phyloP scores from a whole-genome alignment of 2,113 vertebrate species.

The Cyanocitta stelleri region DNA sequence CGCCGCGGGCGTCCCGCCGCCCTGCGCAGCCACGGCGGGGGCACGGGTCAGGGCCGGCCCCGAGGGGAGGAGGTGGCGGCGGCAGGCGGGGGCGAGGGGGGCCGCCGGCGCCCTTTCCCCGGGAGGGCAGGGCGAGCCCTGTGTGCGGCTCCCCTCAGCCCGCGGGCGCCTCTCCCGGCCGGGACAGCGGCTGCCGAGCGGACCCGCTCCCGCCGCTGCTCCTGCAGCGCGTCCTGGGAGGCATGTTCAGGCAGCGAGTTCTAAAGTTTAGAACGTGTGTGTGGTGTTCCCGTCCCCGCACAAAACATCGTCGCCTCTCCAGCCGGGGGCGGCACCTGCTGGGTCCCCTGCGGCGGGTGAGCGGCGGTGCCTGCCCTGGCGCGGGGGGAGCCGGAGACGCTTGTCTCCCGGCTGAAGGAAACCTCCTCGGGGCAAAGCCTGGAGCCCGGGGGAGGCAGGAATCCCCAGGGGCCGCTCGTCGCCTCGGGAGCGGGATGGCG shows the following conservation, averaged over 20 bases:
- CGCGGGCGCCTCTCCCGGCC: background rate
- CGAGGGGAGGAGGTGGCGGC: background rate
- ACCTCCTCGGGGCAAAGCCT: background rate
- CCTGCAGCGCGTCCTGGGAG: background rate
- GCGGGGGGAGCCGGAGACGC: fast-evolving
- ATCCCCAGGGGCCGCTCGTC: background rate
- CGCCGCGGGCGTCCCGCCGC: background rate
- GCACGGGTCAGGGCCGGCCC: background rate
- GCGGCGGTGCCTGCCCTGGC: background rate
- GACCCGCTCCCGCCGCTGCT: background rate
- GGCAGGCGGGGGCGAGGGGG: too few relatives aligned
- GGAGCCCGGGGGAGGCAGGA: background rate
- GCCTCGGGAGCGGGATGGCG: background rate
- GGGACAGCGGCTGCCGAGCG: background rate
- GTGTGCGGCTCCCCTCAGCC: background rate
- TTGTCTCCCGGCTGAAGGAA: too few relatives aligned
- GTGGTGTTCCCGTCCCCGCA: background rate
- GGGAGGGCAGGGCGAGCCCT: background rate
- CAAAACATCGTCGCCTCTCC: background rate
- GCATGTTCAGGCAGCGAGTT: fast-evolving
- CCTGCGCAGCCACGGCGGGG: background rate
- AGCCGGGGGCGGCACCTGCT: background rate
- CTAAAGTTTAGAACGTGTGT: background rate
- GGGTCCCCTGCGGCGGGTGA: fast-evolving
- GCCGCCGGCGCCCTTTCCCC: background rate